phyloP scores from a whole-genome alignment of 2,888 invertebrate species.

The Acleris holmiana region DNA sequence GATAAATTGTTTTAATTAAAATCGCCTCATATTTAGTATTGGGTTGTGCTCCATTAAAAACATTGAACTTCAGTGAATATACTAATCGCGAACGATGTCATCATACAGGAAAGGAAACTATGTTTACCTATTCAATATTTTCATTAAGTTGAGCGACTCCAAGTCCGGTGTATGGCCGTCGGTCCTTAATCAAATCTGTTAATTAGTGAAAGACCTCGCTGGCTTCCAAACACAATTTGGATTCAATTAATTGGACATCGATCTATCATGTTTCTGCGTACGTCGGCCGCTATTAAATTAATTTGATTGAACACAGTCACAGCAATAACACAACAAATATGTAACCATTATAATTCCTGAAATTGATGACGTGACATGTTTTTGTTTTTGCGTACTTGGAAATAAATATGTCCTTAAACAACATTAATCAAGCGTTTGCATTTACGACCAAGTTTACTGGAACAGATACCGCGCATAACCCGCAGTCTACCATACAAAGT shows the following conservation, averaged over 20 bases:
- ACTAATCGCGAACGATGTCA: background rate
- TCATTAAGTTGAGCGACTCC: slow-evolving; percentile 3
- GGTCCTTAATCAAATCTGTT: slow-evolving; percentile 35
- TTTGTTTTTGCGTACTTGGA: background rate
- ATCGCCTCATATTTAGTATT: too few relatives aligned
- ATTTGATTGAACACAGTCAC: background rate
- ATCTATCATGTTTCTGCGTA: slow-evolving; percentile 26
- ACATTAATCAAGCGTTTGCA: slow-evolving; percentile 3
- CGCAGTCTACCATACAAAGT: slow-evolving; percentile 20
- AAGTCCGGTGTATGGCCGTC: slow-evolving; percentile 2
- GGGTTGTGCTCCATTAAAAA: background rate
- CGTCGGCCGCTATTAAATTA: slow-evolving; percentile 8
- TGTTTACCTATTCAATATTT: slow-evolving; percentile 3
- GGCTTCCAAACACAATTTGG: slow-evolving; percentile 30
- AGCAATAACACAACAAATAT: background rate
- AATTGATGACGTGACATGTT: too few relatives aligned
- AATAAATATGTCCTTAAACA: slow-evolving; percentile 1
- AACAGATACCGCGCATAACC: slow-evolving; percentile 5
- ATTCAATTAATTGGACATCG: slow-evolving; percentile 36
- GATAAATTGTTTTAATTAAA: too few relatives aligned
- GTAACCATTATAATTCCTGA: background rate
- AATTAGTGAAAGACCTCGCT: slow-evolving; percentile 31
- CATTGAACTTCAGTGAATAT: background rate
- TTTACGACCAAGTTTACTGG: slow-evolving; percentile 11
- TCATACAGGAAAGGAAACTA: background rate